Evolutionary conservation across 2,888 invertebrate genomes (phyloP).

Genomic region (Carabus problematicus): DNA sequence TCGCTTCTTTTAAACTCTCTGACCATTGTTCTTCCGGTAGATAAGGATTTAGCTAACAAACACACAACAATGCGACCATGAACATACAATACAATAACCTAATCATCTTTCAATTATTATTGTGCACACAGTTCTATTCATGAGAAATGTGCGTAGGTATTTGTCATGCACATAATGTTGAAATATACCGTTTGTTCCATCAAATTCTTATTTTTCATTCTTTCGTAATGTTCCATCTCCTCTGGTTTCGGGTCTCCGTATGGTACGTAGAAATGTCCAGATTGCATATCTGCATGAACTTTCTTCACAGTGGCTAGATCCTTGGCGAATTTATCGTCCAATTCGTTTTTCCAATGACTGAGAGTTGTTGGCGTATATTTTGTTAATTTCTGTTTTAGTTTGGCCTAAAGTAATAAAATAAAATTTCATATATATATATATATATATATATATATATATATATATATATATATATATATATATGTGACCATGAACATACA

Average conservation of each 20-base stretch:
- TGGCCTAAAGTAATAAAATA: not conserved
- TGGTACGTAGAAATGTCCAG: no score
- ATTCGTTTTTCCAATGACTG: constrained; percentile 4
- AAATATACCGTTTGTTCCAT: no score
- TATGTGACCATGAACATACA: not conserved
- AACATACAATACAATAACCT: not conserved
- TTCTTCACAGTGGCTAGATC: no score
- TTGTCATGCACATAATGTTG: no score
- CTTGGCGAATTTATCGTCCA: not conserved
- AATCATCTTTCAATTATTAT: not conserved
- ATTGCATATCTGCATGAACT: no score
- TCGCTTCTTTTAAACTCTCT: constrained; percentile 1
- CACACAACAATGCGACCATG: not conserved
- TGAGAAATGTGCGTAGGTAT: no score
- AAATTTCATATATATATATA: no score
- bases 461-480: constrained; percentile 4
- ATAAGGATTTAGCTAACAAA: constrained; percentile 6
- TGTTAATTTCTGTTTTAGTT: constrained; percentile 1
- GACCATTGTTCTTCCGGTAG: constrained; percentile 7
- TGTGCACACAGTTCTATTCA: no score
- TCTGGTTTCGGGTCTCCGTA: no score
- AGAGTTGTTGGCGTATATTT: not conserved
- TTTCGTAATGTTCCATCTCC: no score
- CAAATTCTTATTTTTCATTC: no score
- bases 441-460: constrained; percentile 4